Percentiles rank a stretch among this genome's conserved stretches.
Conservation (phyloP, 2,113 vertebrate genomes). For the Pimephales promelas region DNA sequence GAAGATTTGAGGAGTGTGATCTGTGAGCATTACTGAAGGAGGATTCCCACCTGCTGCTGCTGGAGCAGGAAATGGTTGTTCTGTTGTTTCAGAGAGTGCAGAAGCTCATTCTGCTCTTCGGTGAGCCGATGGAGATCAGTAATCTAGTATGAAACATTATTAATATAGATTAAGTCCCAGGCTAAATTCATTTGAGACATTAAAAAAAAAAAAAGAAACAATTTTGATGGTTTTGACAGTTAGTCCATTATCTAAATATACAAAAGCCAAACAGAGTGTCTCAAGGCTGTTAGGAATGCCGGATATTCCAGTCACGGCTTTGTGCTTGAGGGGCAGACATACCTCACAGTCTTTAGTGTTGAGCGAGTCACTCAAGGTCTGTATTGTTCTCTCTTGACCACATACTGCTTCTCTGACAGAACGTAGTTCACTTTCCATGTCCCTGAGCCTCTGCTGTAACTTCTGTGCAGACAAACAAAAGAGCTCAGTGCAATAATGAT, state of each 20-base stretch:
- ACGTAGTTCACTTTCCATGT: slow-evolving; percentile 82
- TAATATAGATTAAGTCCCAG: not conserved
- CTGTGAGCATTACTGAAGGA: not conserved
- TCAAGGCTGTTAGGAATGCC: not conserved
- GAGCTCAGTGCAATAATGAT: not conserved
- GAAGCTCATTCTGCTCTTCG: slow-evolving; percentile 84
- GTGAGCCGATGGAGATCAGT: slow-evolving; percentile 83
- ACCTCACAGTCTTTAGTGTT: slow-evolving; percentile 89
- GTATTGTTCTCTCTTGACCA: slow-evolving; percentile 80
- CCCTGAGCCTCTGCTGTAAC: slow-evolving; percentile 83
- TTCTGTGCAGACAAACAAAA: slow-evolving; percentile 71
- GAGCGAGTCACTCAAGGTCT: slow-evolving; percentile 79
- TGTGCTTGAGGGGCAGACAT: not conserved
- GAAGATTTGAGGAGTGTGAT: not conserved
- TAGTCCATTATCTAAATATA: too few relatives aligned
- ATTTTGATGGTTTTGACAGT: too few relatives aligned
- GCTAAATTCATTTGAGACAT: not conserved
- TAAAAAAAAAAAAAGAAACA: not conserved
- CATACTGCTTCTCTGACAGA: slow-evolving; percentile 77
- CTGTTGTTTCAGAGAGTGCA: slow-evolving; percentile 82
- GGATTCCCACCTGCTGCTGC: slow-evolving; percentile 77
- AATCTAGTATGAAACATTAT: slow-evolving; percentile 68
- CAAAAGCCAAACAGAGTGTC: not conserved
- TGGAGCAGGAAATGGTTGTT: slow-evolving; percentile 77
- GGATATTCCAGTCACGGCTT: not conserved